phyloP scores from a whole-genome alignment of 2,888 invertebrate species.

The Clistopyga incitator region DNA sequence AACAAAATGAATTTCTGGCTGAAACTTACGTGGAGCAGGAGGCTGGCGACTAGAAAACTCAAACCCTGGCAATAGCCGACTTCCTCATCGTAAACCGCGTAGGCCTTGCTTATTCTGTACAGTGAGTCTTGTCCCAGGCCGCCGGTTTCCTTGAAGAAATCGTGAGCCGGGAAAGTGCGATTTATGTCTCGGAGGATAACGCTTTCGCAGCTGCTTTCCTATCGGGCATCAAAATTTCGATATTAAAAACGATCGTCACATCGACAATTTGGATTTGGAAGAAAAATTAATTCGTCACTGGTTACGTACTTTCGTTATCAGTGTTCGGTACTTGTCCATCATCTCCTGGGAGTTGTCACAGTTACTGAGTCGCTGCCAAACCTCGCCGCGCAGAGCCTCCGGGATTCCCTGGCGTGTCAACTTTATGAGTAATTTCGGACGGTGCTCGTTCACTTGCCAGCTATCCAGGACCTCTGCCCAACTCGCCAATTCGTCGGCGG shows the following conservation, averaged over 20 bases:
- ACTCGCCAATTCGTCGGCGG: conserved; percentile 95
- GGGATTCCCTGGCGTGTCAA: conserved; percentile 96
- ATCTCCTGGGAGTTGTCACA: conserved; percentile 93
- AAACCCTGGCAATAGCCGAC: conserved; percentile 99
- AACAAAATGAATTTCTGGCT: conserved; percentile 14
- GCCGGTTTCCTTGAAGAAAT: conserved; percentile 97
- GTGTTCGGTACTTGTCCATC: conserved; percentile 95
- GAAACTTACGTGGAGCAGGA: conserved; percentile 94
- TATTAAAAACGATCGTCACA: not conserved
- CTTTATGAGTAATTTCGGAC: conserved; percentile 93
- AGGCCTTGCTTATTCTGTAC: conserved; percentile 97
- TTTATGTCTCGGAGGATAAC: conserved; percentile 98
- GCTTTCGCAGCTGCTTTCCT: conserved; percentile 98
- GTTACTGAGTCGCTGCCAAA: conserved; percentile 98
- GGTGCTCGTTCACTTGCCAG: conserved; percentile 88
- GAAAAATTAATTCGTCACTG: too few relatives aligned
- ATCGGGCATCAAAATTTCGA: conserved; percentile 50
- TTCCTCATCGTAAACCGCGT: conserved; percentile 98
- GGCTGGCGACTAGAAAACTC: conserved; percentile 98
- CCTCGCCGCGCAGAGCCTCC: conserved; percentile 97
- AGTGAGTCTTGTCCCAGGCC: conserved; percentile 98
- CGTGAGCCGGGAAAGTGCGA: conserved; percentile 99
- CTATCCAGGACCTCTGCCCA: conserved; percentile 96
- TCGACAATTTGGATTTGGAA: too few relatives aligned
- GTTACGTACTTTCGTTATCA: conserved; percentile 92